Conservation (phyloP, 2,797 vertebrate genomes). For the Anguilla megastoma region DNA sequence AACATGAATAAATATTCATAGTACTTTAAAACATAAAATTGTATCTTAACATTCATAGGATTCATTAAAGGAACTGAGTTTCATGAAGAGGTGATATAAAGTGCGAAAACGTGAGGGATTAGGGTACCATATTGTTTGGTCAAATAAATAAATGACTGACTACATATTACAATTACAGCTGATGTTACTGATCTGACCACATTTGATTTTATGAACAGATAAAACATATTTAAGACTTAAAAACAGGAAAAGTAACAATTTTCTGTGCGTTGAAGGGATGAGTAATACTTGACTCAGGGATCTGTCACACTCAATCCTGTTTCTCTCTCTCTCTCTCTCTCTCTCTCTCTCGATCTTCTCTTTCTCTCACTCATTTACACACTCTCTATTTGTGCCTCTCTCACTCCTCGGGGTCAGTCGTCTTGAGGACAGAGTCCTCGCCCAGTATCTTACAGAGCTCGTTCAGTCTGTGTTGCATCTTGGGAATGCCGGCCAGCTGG, state of each 20-base stretch:
- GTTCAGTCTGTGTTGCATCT: slow-evolving; percentile 95
- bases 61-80: slow-evolving; percentile 44
- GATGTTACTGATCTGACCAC: neutral
- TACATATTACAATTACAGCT: neutral
- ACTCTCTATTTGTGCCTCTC: slow-evolving; percentile 33
- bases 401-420: slow-evolving; percentile 69
- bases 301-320: slow-evolving; percentile 26
- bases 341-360: slow-evolving; percentile 45
- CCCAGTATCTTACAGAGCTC: slow-evolving; percentile 96
- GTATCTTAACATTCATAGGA: slow-evolving; percentile 18
- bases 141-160: slow-evolving; percentile 12
- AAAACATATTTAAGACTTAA: slow-evolving; percentile 7
- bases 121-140: slow-evolving; percentile 31
- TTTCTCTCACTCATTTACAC: slow-evolving; percentile 13
- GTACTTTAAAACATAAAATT: neutral
- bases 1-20: slow-evolving; percentile 1
- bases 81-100: slow-evolving; percentile 56
- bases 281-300: slow-evolving; percentile 16
- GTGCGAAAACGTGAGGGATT: slow-evolving; percentile 53
- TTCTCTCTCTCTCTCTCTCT: slow-evolving; percentile 16
- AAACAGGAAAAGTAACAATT: slow-evolving; percentile 24
- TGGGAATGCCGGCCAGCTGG: slow-evolving; percentile 92
- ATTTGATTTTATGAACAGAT: neutral
- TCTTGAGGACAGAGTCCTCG: slow-evolving; percentile 96
- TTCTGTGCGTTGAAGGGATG: slow-evolving; percentile 29